phyloP scores from a whole-genome alignment of 2,797 vertebrate species.

The Neosilurus hyrtlii region DNA sequence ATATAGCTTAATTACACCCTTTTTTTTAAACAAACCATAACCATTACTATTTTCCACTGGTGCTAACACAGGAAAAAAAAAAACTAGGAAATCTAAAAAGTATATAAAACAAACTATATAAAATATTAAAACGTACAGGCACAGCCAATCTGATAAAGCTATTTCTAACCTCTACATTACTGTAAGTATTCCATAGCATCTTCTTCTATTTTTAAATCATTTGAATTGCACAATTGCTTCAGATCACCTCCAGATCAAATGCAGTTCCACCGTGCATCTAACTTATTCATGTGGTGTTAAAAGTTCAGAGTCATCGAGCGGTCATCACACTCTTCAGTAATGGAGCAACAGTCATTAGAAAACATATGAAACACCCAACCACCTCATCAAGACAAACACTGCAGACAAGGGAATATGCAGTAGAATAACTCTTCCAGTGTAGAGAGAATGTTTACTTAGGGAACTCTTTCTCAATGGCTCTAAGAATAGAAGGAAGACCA shows the following conservation, averaged over 20 bases:
- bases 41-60: slow-evolving; percentile 58
- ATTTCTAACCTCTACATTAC: background rate
- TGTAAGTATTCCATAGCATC: too few species aligned
- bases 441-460: slow-evolving; percentile 19
- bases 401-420: background rate
- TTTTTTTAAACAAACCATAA: slow-evolving; percentile 61
- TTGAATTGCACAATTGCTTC: background rate
- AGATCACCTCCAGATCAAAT: background rate
- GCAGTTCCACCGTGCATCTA: background rate
- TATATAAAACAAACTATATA: background rate
- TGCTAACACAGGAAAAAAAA: slow-evolving; percentile 38
- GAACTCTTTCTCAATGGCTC: background rate
- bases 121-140: background rate
- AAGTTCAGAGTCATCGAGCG: slow-evolving; percentile 15
- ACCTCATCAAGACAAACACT: slow-evolving; percentile 19
- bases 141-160: background rate
- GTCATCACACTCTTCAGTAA: slow-evolving; percentile 4
- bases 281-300: background rate
- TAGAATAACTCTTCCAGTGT: background rate
- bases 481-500: slow-evolving; percentile 26
- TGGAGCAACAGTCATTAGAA: slow-evolving; percentile 9
- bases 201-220: too few species aligned
- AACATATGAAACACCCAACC: slow-evolving; percentile 12
- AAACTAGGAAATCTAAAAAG: slow-evolving; percentile 1
- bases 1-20: slow-evolving; percentile 69